Evolutionary conservation across 2,888 invertebrate genomes (phyloP).

Genomic region (Meandrusa payeni): DNA sequence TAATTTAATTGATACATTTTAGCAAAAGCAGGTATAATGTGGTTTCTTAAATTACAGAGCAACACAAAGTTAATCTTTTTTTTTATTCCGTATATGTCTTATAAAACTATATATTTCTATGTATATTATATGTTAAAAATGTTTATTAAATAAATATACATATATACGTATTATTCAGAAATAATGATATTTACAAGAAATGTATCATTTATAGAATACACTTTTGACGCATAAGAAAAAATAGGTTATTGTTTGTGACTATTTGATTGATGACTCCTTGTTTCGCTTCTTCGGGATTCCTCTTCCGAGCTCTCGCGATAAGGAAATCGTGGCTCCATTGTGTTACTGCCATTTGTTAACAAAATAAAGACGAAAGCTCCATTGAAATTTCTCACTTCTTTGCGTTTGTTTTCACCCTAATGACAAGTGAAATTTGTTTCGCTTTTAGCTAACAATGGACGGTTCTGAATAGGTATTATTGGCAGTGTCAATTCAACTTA

Average conservation of each 20-base stretch:
- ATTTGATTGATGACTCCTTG: slow-evolving; percentile 53
- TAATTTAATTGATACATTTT: too few relatives aligned
- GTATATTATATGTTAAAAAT: too few relatives aligned
- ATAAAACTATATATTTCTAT: too few relatives aligned
- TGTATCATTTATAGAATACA: slow-evolving; percentile 10
- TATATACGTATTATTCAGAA: background rate
- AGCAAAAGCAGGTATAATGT: too few relatives aligned
- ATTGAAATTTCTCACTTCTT: slow-evolving; percentile 39
- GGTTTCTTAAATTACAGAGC: too few relatives aligned
- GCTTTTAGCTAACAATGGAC: slow-evolving; percentile 33
- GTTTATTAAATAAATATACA: background rate
- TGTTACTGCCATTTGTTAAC: slow-evolving; percentile 40
- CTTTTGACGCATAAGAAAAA: slow-evolving; percentile 12
- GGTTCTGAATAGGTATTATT: slow-evolving; percentile 8
- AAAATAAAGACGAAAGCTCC: slow-evolving; percentile 40
- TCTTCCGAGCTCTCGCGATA: slow-evolving; percentile 29
- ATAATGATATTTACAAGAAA: slow-evolving; percentile 9
- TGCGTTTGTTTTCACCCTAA: slow-evolving; percentile 36
- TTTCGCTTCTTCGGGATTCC: slow-evolving; percentile 43
- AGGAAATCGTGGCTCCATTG: slow-evolving; percentile 40
- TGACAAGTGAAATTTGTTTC: slow-evolving; percentile 51
- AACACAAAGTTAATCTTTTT: too few relatives aligned
- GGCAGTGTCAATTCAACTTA: slow-evolving; percentile 7
- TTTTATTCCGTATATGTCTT: too few relatives aligned
- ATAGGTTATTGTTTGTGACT: slow-evolving; percentile 25